Evolutionary conservation across 2,113 vertebrate species (phyloP), one percentile per base, ranked within the genome.

Genomic region (Gorsachius goisagi): DNA sequence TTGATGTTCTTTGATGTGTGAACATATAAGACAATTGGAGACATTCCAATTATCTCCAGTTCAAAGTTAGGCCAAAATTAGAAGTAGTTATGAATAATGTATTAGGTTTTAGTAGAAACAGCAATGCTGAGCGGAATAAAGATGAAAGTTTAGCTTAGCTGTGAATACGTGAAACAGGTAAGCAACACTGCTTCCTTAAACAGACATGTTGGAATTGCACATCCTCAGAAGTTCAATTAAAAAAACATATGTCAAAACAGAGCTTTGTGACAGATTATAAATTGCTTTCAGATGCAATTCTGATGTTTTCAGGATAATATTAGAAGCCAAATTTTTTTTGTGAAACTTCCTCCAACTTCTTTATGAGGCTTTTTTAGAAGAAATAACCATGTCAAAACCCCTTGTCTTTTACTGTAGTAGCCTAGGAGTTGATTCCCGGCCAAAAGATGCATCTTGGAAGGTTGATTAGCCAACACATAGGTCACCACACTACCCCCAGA

Each of bases 51-150:
- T 96, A 95, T 91, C 95, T 83, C 80, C 89, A 96, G 95, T 96
- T 96, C 95, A 96, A 96, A 96, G 94, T 94, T 94, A 95, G 71
- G 59, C 83, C 94, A 89, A 95, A 95, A 97, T 97, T 96, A 97
- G 93, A 96, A 95, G 66, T 62, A 85, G 55, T 45, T 79, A 92
- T 94, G 95, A 97, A 97, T 96, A 97, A 97, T 96, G 88, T 62
- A 97, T 96, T 75, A 89, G 59, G 56, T 41, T 80, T 94, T 88
- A 89, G 52, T 77, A 93, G 84, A 92, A 96, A 94, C 37, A 88
- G 90, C 56, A 74, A 18, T 49, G 63, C 77, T 84, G 81, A 64
- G 73, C 37, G 89, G 91, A 95, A 96, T 87, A 92, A 93, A 93
- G 94, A 96, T 95, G 91, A 96, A 92, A 94, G 75, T 86, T 96